A percentile compares a stretch with the other conserved stretches of the same genome.
These are phyloP conservation scores for Struthidea cinerea DNA, from an alignment of 2,113 vertebrate genomes.

Conservation along the genomic window DNA sequence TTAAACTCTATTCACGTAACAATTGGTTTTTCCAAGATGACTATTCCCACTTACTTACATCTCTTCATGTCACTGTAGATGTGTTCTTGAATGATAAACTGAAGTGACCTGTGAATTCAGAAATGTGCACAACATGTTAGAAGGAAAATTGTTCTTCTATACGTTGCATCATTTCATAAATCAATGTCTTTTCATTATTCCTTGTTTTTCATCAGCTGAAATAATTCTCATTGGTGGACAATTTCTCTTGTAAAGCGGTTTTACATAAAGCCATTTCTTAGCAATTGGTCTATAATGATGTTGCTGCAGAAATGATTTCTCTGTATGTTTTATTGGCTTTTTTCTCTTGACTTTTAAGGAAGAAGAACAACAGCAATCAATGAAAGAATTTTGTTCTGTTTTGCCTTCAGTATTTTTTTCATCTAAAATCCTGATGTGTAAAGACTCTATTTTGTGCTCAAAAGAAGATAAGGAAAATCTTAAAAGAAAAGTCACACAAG, in stretches of 20 bases:
- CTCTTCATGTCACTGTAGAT: neutral
- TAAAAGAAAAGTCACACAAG: neutral
- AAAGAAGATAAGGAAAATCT: neutral
- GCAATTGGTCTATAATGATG: constrained; percentile 31
- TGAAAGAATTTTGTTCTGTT: neutral
- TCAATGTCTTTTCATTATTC: constrained; percentile 17
- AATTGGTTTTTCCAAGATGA: neutral
- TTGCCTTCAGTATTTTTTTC: neutral
- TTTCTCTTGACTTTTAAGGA: constrained; percentile 8
- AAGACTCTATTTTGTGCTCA: neutral
- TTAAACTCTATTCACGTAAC: neutral
- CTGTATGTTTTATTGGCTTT: neutral
- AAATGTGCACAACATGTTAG: neutral
- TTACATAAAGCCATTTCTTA: constrained; percentile 20
- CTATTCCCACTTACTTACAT: neutral
- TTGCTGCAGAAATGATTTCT: constrained; percentile 16
- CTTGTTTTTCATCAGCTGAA: constrained; percentile 21
- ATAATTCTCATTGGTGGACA: constrained; percentile 26
- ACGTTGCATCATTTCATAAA: constrained; percentile 22
- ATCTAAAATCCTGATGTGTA: neutral
- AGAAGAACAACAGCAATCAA: neutral
- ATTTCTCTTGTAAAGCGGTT: constrained; percentile 18
- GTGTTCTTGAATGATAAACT: neutral
- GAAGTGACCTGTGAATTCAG: constrained; percentile 13
- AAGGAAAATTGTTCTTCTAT: neutral